These are phyloP conservation scores for Spatulosminthurus flaviceps DNA, from an alignment of 2,888 invertebrate genomes.

Conservation along the genomic window DNA sequence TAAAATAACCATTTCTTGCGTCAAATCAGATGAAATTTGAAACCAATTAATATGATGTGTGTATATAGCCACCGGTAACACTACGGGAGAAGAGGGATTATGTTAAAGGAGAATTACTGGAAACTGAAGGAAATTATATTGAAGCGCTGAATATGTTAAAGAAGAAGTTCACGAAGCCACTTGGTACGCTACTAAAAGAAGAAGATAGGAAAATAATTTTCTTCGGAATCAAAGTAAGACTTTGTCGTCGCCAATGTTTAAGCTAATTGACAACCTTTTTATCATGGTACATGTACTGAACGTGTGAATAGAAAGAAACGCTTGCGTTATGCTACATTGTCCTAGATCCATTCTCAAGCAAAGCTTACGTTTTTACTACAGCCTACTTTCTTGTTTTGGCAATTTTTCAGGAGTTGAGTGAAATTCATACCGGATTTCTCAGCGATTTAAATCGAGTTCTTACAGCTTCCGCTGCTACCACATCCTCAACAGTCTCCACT, in stretches of 20 bases:
- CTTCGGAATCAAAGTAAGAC: slow-evolving; percentile 82
- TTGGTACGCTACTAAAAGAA: slow-evolving; percentile 76
- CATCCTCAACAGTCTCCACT: slow-evolving; percentile 64
- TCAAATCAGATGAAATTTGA: no score
- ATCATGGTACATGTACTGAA: no score
- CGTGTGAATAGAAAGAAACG: no score
- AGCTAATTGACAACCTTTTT: no score
- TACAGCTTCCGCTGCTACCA: slow-evolving; percentile 43
- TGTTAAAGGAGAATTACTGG: slow-evolving; percentile 90
- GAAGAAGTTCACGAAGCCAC: slow-evolving; percentile 80
- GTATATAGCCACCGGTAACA: slow-evolving; percentile 58
- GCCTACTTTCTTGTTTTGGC: neutral
- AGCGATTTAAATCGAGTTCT: slow-evolving; percentile 79
- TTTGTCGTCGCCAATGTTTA: neutral
- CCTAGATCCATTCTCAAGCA: no score
- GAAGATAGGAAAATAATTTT: slow-evolving; percentile 85
- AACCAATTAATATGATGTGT: no score
- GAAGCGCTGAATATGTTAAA: slow-evolving; percentile 88
- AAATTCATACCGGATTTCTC: slow-evolving; percentile 86
- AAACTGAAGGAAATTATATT: slow-evolving; percentile 96
- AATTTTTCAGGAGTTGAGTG: slow-evolving; percentile 70
- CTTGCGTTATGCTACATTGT: no score
- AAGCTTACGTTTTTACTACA: no score
- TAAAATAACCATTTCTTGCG: no score
- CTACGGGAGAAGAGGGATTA: slow-evolving; percentile 85